Evolutionary conservation across 2,113 vertebrate genomes (phyloP).

Genomic region (Prunella himalayana): DNA sequence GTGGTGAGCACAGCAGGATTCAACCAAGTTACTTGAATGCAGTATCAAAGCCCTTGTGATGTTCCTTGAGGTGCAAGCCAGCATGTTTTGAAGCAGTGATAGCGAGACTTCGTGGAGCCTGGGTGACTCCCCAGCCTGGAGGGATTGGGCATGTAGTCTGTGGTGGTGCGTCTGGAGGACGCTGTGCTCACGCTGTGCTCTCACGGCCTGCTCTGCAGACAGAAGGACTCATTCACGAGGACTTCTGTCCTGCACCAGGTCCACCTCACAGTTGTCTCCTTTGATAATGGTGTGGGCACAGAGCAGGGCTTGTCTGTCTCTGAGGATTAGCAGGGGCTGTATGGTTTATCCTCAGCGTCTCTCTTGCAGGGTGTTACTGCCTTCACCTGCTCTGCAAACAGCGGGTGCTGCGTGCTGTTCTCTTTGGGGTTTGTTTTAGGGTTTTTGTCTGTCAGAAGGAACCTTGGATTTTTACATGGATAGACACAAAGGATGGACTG

Average conservation of each 20-base stretch:
- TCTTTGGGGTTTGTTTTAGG: not conserved
- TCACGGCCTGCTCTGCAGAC: not conserved
- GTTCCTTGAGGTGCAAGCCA: conserved; percentile 34
- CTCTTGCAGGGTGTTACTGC: not conserved
- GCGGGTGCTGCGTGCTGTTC: not conserved
- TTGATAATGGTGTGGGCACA: not conserved
- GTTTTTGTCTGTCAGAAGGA: not conserved
- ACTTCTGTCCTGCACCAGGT: not conserved
- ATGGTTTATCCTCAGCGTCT: not conserved
- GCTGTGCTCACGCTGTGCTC: not conserved
- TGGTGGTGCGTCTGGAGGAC: not conserved
- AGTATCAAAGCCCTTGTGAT: conserved; percentile 51
- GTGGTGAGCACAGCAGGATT: not conserved
- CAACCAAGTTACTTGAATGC: not conserved
- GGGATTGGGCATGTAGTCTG: conserved; percentile 8
- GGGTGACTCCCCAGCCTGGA: conserved; percentile 56
- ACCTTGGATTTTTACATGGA: not conserved
- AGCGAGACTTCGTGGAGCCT: conserved; percentile 49
- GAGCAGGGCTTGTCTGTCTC: not conserved
- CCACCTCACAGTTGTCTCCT: not conserved
- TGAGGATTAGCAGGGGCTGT: not conserved
- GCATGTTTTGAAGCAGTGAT: conserved; percentile 49
- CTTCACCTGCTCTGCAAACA: not conserved
- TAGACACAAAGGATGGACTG: not conserved
- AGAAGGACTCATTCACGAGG: not conserved